These are phyloP conservation scores for Scaptodrosophila lebanonensis DNA, from an alignment of 1,140 invertebrate genomes.

Conservation along the genomic window DNA sequence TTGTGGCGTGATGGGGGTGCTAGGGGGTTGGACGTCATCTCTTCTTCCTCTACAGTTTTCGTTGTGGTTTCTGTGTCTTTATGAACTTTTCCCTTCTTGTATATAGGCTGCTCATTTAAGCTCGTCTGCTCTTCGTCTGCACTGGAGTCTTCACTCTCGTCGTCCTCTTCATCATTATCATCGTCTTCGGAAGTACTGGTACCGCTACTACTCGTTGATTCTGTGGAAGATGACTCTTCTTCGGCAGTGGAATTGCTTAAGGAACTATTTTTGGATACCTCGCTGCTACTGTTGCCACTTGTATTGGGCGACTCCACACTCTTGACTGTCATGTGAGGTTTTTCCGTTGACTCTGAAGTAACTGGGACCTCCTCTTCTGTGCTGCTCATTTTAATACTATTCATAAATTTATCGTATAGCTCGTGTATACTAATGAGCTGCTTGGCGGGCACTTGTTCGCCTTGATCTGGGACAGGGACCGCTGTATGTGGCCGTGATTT, in stretches of 20 bases:
- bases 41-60: not conserved
- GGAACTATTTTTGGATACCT: constrained; percentile 31
- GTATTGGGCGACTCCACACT: not conserved
- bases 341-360: too few species aligned
- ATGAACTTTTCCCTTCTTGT: not conserved
- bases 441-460: constrained; percentile 1
- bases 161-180: constrained; percentile 26
- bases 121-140: constrained; percentile 11
- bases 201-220: constrained; percentile 16
- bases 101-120: constrained; percentile 6
- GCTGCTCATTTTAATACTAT: constrained; percentile 62
- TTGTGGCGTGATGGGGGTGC: not conserved
- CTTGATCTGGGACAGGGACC: not conserved
- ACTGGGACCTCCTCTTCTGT: too few species aligned
- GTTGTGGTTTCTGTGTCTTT: not conserved
- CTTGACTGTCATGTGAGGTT: too few species aligned
- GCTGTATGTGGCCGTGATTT: constrained; percentile 12
- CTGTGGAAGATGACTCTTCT: constrained; percentile 39
- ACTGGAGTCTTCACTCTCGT: constrained; percentile 10
- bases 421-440: constrained; percentile 52
- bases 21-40: constrained; percentile 15
- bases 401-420: constrained; percentile 71
- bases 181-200: constrained; percentile 29
- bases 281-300: not conserved
- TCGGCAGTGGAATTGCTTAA: constrained; percentile 42